Evolutionary conservation across 2,797 vertebrate species (phyloP).

Genomic region (Podarcis lilfordi): DNA sequence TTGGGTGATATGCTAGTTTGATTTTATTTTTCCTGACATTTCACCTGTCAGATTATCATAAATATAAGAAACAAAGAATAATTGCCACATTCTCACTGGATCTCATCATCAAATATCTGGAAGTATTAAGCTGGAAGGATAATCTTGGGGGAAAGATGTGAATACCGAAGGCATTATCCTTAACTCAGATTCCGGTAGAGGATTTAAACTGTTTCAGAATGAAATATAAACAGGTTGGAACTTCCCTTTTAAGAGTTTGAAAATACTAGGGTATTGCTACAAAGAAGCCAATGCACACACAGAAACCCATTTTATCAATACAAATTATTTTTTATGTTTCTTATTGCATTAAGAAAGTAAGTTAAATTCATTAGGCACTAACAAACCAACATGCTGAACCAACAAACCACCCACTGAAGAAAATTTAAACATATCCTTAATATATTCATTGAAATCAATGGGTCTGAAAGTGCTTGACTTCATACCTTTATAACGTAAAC

Average conservation of each 20-base stretch:
- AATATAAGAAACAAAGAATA: slow-evolving; percentile 69
- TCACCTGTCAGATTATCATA: slow-evolving; percentile 72
- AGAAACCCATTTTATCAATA: neutral
- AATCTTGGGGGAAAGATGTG: slow-evolving; percentile 44
- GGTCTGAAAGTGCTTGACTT: neutral
- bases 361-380: neutral
- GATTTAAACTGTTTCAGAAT: slow-evolving; percentile 35
- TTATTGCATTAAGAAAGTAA: slow-evolving; percentile 15
- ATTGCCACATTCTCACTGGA: slow-evolving; percentile 61
- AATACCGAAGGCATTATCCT: slow-evolving; percentile 40
- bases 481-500: slow-evolving; percentile 33
- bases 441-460: neutral
- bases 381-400: neutral
- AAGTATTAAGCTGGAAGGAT: slow-evolving; percentile 58
- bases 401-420: neutral
- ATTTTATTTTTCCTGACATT: slow-evolving; percentile 73
- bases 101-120: slow-evolving; percentile 66
- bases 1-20: slow-evolving; percentile 56
- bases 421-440: neutral
- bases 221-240: neutral
- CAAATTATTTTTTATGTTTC: neutral
- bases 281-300: neutral
- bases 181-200: neutral
- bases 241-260: slow-evolving; percentile 4
- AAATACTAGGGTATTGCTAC: neutral